phyloP scores from a whole-genome alignment of 2,797 vertebrate genomes.

The Cossypha caffra region DNA sequence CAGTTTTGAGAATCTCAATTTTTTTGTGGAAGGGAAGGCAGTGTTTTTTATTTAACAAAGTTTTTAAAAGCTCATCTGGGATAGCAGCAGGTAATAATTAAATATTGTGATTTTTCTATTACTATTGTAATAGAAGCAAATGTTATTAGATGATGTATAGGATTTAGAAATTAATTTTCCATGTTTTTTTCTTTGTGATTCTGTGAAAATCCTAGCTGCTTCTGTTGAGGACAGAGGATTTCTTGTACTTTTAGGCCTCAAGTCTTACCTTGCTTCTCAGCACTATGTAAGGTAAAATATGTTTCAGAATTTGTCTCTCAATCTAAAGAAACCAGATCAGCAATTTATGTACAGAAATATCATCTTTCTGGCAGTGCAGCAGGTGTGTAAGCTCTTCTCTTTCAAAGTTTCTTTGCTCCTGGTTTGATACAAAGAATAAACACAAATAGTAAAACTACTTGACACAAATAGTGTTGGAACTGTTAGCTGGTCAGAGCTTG shows the following conservation, averaged over 20 bases:
- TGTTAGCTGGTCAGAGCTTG: background rate
- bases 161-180: background rate
- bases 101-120: background rate
- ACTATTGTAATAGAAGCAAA: background rate
- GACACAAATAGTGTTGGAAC: background rate
- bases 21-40: background rate
- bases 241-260: background rate
- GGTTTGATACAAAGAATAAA: background rate
- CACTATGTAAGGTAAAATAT: background rate
- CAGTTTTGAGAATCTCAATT: background rate
- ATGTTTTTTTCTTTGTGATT: background rate
- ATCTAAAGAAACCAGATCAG: background rate
- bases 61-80: background rate
- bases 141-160: background rate
- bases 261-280: background rate
- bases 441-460: background rate
- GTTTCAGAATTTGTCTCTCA: background rate
- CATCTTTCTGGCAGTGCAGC: background rate
- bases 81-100: background rate
- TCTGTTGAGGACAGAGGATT: background rate
- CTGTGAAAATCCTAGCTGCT: background rate
- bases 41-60: rapidly evolving
- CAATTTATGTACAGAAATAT: background rate
- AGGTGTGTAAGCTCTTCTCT: background rate
- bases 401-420: background rate